These are phyloP conservation scores for Hydropsyche betteni DNA, from an alignment of 2,888 invertebrate species.

Conservation along the genomic window DNA sequence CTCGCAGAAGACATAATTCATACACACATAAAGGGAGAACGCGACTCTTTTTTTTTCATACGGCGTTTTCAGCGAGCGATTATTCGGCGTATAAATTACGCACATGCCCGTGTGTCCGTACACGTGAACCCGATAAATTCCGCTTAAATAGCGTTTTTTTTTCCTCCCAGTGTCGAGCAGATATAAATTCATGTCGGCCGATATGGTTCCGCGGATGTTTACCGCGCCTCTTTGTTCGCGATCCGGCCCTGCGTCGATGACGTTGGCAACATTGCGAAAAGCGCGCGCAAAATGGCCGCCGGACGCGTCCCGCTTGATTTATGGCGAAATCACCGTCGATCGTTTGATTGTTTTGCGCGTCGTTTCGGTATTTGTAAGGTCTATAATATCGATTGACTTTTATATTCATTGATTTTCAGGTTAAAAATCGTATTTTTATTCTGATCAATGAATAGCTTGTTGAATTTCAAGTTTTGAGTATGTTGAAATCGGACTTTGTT, in stretches of 20 bases:
- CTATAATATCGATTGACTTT: too few species aligned
- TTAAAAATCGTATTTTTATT: too few species aligned
- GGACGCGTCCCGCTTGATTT: too few species aligned
- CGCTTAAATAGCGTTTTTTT: slow-evolving; percentile 25
- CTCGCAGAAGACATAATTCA: slow-evolving; percentile 2
- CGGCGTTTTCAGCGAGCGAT: slow-evolving; percentile 21
- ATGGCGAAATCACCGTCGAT: too few species aligned
- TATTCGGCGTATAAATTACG: slow-evolving; percentile 27
- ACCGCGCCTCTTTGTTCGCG: slow-evolving; percentile 30
- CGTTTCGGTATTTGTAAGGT: too few species aligned
- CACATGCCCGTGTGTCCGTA: slow-evolving; percentile 1
- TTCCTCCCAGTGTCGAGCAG: slow-evolving; percentile 3
- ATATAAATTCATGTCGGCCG: slow-evolving; percentile 39
- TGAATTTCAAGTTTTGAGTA: too few species aligned
- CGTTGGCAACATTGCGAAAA: too few species aligned
- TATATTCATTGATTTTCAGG: too few species aligned
- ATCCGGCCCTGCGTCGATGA: background rate
- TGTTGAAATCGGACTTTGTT: too few species aligned
- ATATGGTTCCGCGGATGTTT: slow-evolving; percentile 34
- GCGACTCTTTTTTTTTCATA: slow-evolving; percentile 1
- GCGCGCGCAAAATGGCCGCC: too few species aligned
- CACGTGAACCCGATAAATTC: slow-evolving; percentile 27
- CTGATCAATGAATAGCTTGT: too few species aligned
- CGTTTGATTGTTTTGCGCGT: too few species aligned
- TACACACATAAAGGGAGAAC: background rate